Evolutionary conservation across 1,140 invertebrate genomes (phyloP).

Genomic region (Glossosoma conforme): DNA sequence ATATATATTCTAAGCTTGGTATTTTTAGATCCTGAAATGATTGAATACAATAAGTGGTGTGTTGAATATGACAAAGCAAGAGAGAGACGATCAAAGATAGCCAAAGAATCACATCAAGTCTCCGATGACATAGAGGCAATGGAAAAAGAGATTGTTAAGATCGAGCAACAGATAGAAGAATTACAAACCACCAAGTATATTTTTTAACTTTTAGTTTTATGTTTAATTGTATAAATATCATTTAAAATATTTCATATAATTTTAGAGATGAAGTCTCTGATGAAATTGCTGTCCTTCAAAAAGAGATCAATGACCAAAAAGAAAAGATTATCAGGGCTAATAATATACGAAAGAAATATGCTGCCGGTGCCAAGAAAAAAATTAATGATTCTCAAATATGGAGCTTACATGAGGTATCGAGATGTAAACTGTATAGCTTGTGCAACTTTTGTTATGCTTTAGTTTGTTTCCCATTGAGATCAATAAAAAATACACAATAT

Average conservation of each 20-base stretch:
- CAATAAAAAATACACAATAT: background rate
- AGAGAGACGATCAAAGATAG: too few relatives aligned
- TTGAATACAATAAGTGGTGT: too few relatives aligned
- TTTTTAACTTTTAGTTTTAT: background rate
- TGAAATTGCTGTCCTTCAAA: constrained; percentile 12
- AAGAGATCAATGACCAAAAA: constrained; percentile 21
- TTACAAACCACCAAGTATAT: background rate
- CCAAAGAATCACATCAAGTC: too few relatives aligned
- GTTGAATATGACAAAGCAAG: too few relatives aligned
- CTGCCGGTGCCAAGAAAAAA: constrained; percentile 8
- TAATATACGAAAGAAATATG: constrained; percentile 9
- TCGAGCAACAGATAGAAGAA: background rate
- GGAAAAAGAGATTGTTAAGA: too few relatives aligned
- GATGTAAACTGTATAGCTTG: background rate
- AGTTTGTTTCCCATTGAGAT: too few relatives aligned
- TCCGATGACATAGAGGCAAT: too few relatives aligned
- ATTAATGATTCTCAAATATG: constrained; percentile 18
- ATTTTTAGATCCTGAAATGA: too few relatives aligned
- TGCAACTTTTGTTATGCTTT: too few relatives aligned
- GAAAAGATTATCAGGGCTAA: constrained; percentile 21
- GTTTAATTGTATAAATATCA: background rate
- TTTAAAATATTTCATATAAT: background rate
- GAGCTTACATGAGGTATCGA: constrained; percentile 16
- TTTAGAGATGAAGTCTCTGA: constrained; percentile 20
- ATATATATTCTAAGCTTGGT: too few relatives aligned